Evolutionary conservation across 2,113 vertebrate genomes (phyloP).

Genomic region (Callaeas wilsoni): DNA sequence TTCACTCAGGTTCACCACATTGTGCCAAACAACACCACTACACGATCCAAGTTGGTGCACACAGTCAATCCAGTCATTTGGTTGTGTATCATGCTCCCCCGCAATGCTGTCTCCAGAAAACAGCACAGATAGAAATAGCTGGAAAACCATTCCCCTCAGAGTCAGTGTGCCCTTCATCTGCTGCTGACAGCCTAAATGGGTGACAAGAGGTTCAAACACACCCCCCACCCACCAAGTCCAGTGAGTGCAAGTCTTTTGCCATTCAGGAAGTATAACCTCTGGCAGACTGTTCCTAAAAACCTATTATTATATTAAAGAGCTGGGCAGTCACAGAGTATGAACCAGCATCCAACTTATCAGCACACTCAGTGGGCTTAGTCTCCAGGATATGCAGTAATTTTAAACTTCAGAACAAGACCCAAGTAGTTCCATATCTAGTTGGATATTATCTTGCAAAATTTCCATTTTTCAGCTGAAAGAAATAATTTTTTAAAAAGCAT

Average conservation of each 20-base stretch:
- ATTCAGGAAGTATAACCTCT: neutral
- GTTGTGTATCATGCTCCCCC: no score
- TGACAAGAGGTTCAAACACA: neutral
- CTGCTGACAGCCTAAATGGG: neutral
- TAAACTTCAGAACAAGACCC: neutral
- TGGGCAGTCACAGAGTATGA: neutral
- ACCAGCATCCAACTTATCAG: neutral
- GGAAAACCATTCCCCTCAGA: neutral
- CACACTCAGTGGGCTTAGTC: neutral
- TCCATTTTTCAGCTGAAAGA: neutral
- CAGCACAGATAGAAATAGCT: neutral
- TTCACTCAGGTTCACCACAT: neutral
- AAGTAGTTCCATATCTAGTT: neutral
- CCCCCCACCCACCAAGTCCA: accelerated
- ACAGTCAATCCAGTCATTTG: neutral
- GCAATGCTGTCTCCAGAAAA: neutral
- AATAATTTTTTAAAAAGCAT: neutral
- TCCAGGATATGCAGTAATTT: neutral
- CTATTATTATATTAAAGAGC: neutral
- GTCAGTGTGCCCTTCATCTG: neutral
- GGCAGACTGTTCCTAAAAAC: neutral
- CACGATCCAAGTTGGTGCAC: neutral
- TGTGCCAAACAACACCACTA: neutral
- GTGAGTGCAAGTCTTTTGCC: neutral
- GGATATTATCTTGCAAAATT: neutral